Percentiles rank a stretch among this genome's conserved stretches.
These are phyloP conservation scores for Riptortus pedestris DNA, from an alignment of 1,140 invertebrate genomes.

Conservation along the genomic window DNA sequence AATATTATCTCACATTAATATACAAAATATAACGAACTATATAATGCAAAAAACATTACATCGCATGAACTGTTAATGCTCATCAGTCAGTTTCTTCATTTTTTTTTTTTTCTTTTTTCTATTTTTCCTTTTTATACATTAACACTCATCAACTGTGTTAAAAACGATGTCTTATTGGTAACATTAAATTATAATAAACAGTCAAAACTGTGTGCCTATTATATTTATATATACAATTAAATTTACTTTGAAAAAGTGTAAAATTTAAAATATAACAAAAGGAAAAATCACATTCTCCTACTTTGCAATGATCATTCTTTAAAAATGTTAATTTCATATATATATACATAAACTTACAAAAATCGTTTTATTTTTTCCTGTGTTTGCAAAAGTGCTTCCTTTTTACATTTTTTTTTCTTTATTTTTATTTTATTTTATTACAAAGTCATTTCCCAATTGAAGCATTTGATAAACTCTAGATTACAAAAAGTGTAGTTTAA, in stretches of 20 bases:
- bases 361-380: slow-evolving; percentile 6
- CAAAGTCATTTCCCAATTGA: not conserved
- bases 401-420: not conserved
- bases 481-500: slow-evolving; percentile 16
- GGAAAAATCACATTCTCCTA: slow-evolving; percentile 14
- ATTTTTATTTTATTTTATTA: no score
- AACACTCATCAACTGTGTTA: not conserved
- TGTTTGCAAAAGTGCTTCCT: slow-evolving; percentile 7
- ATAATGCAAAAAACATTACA: slow-evolving; percentile 16
- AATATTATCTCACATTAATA: slow-evolving; percentile 22
- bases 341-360: slow-evolving; percentile 14
- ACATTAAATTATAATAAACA: slow-evolving; percentile 20
- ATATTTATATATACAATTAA: slow-evolving; percentile 8
- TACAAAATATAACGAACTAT: slow-evolving; percentile 23
- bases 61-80: slow-evolving; percentile 5
- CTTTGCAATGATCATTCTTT: slow-evolving; percentile 19
- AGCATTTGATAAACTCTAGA: not conserved
- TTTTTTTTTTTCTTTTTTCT: not conserved
- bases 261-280: slow-evolving; percentile 15
- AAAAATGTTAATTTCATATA: not conserved
- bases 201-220: slow-evolving; percentile 19
- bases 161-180: slow-evolving; percentile 11
- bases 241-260: not conserved
- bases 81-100: slow-evolving; percentile 2
- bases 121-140: slow-evolving; percentile 4